phyloP scores from a whole-genome alignment of 2,888 invertebrate species.

The Netelia inedita region DNA sequence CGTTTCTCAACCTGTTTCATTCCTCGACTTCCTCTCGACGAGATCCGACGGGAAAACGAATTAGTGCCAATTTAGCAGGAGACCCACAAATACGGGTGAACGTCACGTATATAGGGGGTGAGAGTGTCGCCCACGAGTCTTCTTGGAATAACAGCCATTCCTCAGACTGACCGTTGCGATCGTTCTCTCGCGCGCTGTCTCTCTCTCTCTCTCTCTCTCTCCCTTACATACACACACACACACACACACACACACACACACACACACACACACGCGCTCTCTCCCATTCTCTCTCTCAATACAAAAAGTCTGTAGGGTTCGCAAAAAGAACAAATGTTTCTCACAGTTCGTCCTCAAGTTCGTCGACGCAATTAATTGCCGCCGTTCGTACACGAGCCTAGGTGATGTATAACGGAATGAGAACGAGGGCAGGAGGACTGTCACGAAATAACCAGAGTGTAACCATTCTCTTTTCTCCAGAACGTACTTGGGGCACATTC shows the following conservation, averaged over 20 bases:
- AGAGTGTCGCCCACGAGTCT: constrained; percentile 64
- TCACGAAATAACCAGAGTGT: constrained; percentile 24
- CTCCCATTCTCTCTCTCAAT: constrained; percentile 53
- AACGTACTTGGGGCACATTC: constrained; percentile 8
- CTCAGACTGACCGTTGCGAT: constrained; percentile 73
- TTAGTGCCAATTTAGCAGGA: constrained; percentile 74
- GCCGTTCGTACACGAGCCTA: constrained; percentile 77
- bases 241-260: too few relatives aligned
- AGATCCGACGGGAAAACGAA: constrained; percentile 73
- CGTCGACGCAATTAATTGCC: constrained; percentile 76
- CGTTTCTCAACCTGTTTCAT: constrained; percentile 62
- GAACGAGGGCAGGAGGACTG: constrained; percentile 67
- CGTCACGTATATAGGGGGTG: constrained; percentile 51
- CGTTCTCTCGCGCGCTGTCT: constrained; percentile 28
- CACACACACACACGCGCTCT: too few relatives aligned
- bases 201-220: background rate
- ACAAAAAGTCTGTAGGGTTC: constrained; percentile 69
- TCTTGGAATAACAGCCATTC: constrained; percentile 80
- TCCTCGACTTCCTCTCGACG: constrained; percentile 45
- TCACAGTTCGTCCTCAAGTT: constrained; percentile 69
- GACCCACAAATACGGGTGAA: constrained; percentile 67
- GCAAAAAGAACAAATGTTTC: constrained; percentile 67
- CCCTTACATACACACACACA: too few relatives aligned
- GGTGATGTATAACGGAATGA: constrained; percentile 74
- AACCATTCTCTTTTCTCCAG: constrained; percentile 1